Evolutionary conservation across 2,113 vertebrate species (phyloP), one percentile per base, ranked within the genome.

Genomic region (Sorex araneus): DNA sequence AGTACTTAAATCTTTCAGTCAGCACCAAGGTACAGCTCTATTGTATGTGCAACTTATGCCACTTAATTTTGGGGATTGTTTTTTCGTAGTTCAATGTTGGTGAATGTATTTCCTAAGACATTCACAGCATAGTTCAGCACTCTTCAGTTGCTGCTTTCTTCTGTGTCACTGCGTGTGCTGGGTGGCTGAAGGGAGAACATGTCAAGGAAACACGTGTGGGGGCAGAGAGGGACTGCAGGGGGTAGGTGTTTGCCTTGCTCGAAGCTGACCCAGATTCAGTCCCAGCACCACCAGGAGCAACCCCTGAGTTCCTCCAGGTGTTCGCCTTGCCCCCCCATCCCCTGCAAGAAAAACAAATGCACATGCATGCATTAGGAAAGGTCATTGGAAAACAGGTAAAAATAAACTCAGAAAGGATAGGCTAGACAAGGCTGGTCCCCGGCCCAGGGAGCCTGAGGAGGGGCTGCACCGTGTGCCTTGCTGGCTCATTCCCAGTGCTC

Each of bases 161-260:
- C 32, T 19, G 18, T 77, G 5, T 75, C 40, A 15, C 74, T 64
- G 30, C 47, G 32, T 91, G 0, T 69, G 1, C 43, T 10, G 36
- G 87, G 4, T 81, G 70, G 87, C 12, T 70, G 78, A 63, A 85
- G 28, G 66, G 91, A 92, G 90, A 92, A 25, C 32, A 27, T 60
- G 6, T 79, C 87, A 64, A 92, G 76, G 76, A 78, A 3, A 74
- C 12, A 34, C 3, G 3, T 23, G 18, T 60, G 18, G 18, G 47
- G 47, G 10, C 47, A 50, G 45, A 47, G 45, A 47, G 45, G 11
- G 6, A 11, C 45, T n/a, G 11, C 45, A 47, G 45, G 6, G 45
- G 45, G 45, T 47, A 6, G 6, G 11, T 47, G 45, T 47, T 47
- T 47, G 45, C 45, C 45, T 47, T 47, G 45, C 45, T 7, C 11